Conservation (phyloP, 2,113 vertebrate genomes). For the Chauna torquata region DNA sequence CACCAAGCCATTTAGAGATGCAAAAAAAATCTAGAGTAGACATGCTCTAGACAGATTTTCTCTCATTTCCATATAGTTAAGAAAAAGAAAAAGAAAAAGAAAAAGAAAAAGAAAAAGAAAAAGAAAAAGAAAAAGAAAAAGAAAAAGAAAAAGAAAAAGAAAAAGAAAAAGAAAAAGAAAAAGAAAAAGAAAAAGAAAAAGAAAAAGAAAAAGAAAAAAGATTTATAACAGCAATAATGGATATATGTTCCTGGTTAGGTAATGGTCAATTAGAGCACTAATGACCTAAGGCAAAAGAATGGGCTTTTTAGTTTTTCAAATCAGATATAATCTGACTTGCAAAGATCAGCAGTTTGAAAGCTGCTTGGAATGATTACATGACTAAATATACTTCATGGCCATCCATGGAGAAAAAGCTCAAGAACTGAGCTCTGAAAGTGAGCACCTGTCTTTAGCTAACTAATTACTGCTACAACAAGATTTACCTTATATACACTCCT, state of each 20-base stretch:
- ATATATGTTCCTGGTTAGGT: not conserved
- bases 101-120: not conserved
- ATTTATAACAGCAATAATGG: constrained; percentile 4
- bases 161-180: not conserved
- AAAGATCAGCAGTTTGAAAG: constrained; percentile 11
- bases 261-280: constrained; percentile 53
- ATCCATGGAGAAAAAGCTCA: not conserved
- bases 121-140: not conserved
- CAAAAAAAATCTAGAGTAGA: not conserved
- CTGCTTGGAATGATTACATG: not conserved
- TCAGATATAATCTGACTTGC: constrained; percentile 2
- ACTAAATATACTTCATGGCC: not conserved
- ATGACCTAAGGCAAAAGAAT: constrained; percentile 31
- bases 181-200: not conserved
- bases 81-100: not conserved
- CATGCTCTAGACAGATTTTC: not conserved
- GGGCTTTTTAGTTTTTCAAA: constrained; percentile 8
- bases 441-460: not conserved
- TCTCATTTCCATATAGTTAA: not conserved
- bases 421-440: not conserved
- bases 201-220: not conserved
- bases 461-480: not conserved
- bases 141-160: not conserved
- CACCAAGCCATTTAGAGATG: not conserved
- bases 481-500: not conserved